A percentile compares a stretch with the other conserved stretches of the same genome.
Evolutionary conservation across 1,140 invertebrate species (phyloP).

Genomic region (Tigriopus japonicus): DNA sequence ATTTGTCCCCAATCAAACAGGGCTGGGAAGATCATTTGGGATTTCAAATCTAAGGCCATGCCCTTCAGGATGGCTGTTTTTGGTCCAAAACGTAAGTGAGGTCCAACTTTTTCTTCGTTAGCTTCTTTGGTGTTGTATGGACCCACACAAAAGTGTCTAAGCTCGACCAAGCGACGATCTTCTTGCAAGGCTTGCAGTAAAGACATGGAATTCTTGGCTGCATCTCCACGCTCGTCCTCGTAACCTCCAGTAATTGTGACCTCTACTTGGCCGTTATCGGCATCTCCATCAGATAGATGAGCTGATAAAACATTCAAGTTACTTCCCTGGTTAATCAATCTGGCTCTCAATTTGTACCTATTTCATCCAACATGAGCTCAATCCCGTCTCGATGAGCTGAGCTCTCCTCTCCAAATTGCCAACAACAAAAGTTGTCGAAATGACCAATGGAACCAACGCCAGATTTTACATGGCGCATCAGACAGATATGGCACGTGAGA

Average conservation of each 20-base stretch:
- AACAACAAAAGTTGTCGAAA: constrained; percentile 14
- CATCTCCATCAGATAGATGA: not conserved
- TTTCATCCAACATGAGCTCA: constrained; percentile 9
- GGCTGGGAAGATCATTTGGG: constrained; percentile 1
- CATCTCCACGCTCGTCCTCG: not conserved
- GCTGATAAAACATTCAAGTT: no score
- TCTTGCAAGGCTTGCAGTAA: constrained; percentile 3
- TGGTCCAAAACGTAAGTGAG: not conserved
- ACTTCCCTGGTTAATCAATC: not conserved
- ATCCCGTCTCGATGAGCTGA: constrained; percentile 11
- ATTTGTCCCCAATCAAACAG: not conserved
- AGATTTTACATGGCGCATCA: not conserved
- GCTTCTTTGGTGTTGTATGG: constrained; percentile 1
- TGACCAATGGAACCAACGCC: constrained; percentile 3
- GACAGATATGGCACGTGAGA: constrained; percentile 9
- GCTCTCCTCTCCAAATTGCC: constrained; percentile 14
- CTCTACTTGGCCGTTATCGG: not conserved
- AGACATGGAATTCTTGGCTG: constrained; percentile 6
- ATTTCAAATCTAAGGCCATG: constrained; percentile 8
- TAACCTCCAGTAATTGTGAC: constrained; percentile 5
- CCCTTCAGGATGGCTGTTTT: constrained; percentile 8
- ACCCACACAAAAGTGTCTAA: constrained; percentile 11
- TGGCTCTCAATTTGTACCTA: not conserved
- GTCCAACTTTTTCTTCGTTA: no score
- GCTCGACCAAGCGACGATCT: not conserved